These are phyloP conservation scores for Pagetopsis macropterus DNA, from an alignment of 2,797 vertebrate genomes.

Conservation along the genomic window DNA sequence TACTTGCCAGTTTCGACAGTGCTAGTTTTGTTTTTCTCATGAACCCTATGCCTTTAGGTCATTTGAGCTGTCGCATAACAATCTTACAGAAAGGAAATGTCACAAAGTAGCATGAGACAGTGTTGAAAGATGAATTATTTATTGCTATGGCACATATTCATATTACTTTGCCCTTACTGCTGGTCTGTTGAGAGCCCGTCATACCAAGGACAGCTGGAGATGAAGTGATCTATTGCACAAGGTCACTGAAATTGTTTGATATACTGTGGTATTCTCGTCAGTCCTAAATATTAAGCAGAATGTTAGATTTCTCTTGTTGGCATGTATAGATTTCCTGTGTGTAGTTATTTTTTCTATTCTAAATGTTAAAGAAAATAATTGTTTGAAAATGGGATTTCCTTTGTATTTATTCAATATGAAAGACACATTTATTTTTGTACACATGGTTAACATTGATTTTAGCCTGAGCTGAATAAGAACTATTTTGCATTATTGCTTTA, in stretches of 20 bases:
- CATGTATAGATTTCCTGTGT: slow-evolving; percentile 15
- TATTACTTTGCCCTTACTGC: slow-evolving; percentile 12
- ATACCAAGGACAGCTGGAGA: slow-evolving; percentile 28
- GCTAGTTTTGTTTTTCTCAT: background rate
- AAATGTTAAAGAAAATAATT: background rate
- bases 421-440: background rate
- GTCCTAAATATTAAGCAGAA: background rate
- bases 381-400: background rate
- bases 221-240: slow-evolving; percentile 26
- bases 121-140: slow-evolving; percentile 20
- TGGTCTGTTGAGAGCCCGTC: slow-evolving; percentile 7
- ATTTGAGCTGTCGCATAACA: background rate
- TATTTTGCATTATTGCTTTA: background rate
- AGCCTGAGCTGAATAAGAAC: background rate
- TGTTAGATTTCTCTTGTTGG: slow-evolving; percentile 14
- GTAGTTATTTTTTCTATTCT: slow-evolving; percentile 20
- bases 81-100: background rate
- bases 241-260: slow-evolving; percentile 29
- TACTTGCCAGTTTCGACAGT: background rate
- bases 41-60: background rate
- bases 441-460: background rate
- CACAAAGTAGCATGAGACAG: background rate
- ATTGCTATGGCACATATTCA: slow-evolving; percentile 24
- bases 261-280: slow-evolving; percentile 8
- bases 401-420: slow-evolving; percentile 39